These are phyloP conservation scores for Bostrychus sinensis DNA, from an alignment of 2,113 vertebrate genomes.

Conservation along the genomic window DNA sequence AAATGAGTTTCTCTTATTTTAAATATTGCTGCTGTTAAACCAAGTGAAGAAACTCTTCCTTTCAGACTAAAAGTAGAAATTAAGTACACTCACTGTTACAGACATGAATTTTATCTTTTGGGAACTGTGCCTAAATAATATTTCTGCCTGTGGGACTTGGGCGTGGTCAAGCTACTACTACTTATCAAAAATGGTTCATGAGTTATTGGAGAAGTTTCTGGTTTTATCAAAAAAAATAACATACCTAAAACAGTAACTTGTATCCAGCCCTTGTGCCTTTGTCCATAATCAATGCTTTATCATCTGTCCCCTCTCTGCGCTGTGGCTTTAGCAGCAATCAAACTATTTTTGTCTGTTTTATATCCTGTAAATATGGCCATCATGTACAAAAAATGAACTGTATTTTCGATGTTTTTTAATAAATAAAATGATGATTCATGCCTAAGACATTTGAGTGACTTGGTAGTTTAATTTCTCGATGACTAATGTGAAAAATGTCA, in stretches of 20 bases:
- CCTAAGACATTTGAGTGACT: not conserved
- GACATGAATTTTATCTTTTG: not conserved
- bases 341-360: slow-evolving; percentile 57
- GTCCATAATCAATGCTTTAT: not conserved
- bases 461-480: not conserved
- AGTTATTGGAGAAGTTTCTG: not conserved
- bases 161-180: not conserved
- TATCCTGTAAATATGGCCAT: slow-evolving; percentile 74
- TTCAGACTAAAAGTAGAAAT: too few species aligned
- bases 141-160: not conserved
- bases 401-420: slow-evolving; percentile 61
- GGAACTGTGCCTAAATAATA: slow-evolving; percentile 1
- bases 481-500: too few species aligned
- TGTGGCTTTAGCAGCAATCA: slow-evolving; percentile 16
- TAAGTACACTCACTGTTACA: not conserved
- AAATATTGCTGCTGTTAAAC: slow-evolving; percentile 45
- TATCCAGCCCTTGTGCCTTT: slow-evolving; percentile 57
- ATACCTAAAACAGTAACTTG: not conserved
- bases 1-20: slow-evolving; percentile 7
- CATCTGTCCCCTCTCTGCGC: slow-evolving; percentile 9
- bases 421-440: slow-evolving; percentile 53
- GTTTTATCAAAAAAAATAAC: not conserved
- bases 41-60: not conserved
- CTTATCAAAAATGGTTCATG: not conserved
- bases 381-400: slow-evolving; percentile 68